Percentiles rank a stretch among this genome's conserved stretches.
Conservation (phyloP, 2,797 vertebrate genomes). For the Hypotaenidia philippensis region DNA sequence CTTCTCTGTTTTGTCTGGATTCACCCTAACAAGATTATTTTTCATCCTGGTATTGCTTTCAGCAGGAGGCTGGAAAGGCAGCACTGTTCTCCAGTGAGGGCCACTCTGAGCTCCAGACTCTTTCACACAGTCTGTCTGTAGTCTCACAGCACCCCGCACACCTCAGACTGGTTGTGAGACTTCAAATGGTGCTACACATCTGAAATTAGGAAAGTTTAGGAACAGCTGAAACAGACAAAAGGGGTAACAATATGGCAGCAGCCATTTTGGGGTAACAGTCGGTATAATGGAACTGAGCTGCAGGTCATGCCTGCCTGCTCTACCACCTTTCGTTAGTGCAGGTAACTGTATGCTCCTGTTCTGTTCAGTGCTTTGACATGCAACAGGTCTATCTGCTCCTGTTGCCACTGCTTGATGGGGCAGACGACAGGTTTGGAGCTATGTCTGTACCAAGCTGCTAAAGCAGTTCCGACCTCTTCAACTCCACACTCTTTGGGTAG, state of each 20-base stretch:
- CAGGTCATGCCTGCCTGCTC: neutral
- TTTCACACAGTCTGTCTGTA: neutral
- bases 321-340: neutral
- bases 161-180: neutral
- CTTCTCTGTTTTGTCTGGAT: constrained; percentile 35
- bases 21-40: neutral
- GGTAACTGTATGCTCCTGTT: neutral
- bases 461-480: neutral
- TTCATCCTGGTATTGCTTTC: constrained; percentile 20
- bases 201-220: neutral
- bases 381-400: neutral
- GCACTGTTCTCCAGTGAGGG: neutral
- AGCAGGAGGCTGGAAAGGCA: neutral
- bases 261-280: neutral
- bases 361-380: neutral
- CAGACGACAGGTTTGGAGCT: neutral
- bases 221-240: neutral
- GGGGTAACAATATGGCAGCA: neutral
- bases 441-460: neutral
- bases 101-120: neutral
- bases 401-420: neutral
- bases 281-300: neutral
- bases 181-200: neutral
- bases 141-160: neutral
- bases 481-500: neutral